Base-by-base conservation (phyloP, 2,113 vertebrate species). In the Riparia riparia region DNA sequence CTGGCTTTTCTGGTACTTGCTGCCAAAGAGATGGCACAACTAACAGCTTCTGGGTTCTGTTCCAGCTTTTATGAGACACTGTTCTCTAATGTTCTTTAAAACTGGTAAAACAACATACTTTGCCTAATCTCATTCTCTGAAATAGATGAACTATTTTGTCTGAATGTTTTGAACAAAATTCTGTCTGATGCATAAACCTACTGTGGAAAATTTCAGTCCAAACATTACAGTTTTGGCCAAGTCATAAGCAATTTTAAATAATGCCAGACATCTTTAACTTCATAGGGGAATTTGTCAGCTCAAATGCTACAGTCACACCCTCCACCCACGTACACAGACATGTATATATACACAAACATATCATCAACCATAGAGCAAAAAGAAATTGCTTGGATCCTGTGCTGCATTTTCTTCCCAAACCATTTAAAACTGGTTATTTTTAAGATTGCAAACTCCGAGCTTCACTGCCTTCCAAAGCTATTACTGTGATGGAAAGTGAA, bases 81-180 rank as follows among this genome's bases (percentile, higher is more conserved):
- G 41, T 50, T 93, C 82, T 77, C 42, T 88, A 39, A 88, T 39
- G 79, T 86, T 90, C 90, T 82, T 88, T 86, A 90, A 85, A 84
- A 92, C 50, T 53, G 42, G 58, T 69, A 80, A 88, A 95, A 95
- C 92, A 97, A 73, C 92, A 93, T 70, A 88, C 86, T 96, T 86
- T 83, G 76, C 76, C 82, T 81, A 70, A 92, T 70, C 86, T 89
- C 32, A 47, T 83, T 92, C 82, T 92, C 86, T 73, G 82, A 90
- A 93, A 86, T 32, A 92, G 89, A 51, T 70, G 68, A 95, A 92
- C 56, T 88, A 47, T 93, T 93, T 95, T 83, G 54, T 82, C 63
- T 86, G 85, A 82, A 72, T 95, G 71, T 94, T 94, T 95, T 86
- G 68, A 83, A 24, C 50, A 86, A 89, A 66, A 70, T 83, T 81